Evolutionary conservation across 2,797 vertebrate genomes (phyloP).

Genomic region (Euthynnus affinis): DNA sequence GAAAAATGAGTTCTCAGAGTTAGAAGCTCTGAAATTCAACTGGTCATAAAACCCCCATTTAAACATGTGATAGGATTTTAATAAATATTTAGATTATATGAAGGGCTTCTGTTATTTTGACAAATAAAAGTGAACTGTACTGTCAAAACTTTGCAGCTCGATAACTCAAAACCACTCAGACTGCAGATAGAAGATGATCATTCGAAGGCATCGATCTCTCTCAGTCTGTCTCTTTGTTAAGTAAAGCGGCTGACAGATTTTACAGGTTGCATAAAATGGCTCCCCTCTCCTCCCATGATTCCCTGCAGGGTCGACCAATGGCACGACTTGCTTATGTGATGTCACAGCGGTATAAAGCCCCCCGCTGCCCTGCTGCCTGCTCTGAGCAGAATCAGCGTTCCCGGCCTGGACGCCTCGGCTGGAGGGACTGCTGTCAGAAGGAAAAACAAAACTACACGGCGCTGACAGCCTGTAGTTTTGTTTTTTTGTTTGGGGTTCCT

Average conservation of each 20-base stretch:
- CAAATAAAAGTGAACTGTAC: too few species aligned
- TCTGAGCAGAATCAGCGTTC: slow-evolving; percentile 98
- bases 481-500: slow-evolving; percentile 89
- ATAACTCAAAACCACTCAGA: too few species aligned
- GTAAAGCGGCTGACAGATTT: slow-evolving; percentile 79
- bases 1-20: too few species aligned
- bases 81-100: too few species aligned
- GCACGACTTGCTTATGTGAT: slow-evolving; percentile 61
- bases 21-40: too few species aligned
- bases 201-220: too few species aligned
- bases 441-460: slow-evolving; percentile 96
- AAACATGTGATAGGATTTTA: too few species aligned
- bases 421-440: slow-evolving; percentile 95
- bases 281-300: slow-evolving; percentile 78
- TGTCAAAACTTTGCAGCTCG: too few species aligned
- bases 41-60: too few species aligned
- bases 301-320: slow-evolving; percentile 84
- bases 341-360: slow-evolving; percentile 93
- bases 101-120: too few species aligned
- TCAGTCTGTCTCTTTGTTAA: background rate
- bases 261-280: slow-evolving; percentile 81
- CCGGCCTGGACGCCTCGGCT: slow-evolving; percentile 98
- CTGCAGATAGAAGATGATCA: too few species aligned
- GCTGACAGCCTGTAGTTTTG: slow-evolving; percentile 90
- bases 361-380: slow-evolving; percentile 84